phyloP scores from a whole-genome alignment of 30 jellyfish, hydroid and myxozoan species.

The Chironex yamaguchii region DNA sequence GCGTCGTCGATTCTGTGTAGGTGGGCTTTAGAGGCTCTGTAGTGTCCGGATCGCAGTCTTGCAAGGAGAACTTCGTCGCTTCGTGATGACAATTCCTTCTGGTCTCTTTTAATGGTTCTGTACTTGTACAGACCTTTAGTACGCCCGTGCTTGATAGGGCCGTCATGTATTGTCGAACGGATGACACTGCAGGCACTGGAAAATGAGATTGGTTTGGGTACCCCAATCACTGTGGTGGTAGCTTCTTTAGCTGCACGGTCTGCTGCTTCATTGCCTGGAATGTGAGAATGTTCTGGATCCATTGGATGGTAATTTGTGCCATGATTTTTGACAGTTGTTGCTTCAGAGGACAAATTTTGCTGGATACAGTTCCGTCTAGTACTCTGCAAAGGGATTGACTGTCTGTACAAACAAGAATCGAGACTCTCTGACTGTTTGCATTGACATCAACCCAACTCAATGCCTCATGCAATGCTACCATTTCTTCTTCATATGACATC shows the following conservation, averaged over 20 bases:
- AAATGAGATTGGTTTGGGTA: background rate
- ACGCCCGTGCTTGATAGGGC: background rate
- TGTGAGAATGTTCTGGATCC: conserved; percentile 39
- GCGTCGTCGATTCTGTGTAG: conserved; percentile 11
- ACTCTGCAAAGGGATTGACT: conserved; percentile 48
- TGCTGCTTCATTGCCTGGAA: conserved; percentile 20
- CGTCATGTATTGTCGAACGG: background rate
- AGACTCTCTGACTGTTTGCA: background rate
- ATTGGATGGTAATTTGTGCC: background rate
- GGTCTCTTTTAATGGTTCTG: background rate
- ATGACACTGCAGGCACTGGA: conserved; percentile 15
- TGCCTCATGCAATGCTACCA: conserved; percentile 4
- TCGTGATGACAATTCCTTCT: background rate
- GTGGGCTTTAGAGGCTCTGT: background rate
- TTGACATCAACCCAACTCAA: background rate
- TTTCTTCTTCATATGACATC: conserved; percentile 18
- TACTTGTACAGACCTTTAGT: background rate
- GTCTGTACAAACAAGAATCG: conserved; percentile 35
- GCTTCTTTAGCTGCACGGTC: conserved; percentile 28
- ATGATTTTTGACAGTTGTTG: background rate
- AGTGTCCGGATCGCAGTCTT: conserved; percentile 26
- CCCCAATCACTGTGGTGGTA: background rate
- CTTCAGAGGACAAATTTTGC: background rate
- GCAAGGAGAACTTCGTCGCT: conserved; percentile 1
- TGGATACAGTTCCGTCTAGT: background rate